Evolutionary conservation across 2,113 vertebrate species (phyloP).

Genomic region (Salminus brasiliensis): DNA sequence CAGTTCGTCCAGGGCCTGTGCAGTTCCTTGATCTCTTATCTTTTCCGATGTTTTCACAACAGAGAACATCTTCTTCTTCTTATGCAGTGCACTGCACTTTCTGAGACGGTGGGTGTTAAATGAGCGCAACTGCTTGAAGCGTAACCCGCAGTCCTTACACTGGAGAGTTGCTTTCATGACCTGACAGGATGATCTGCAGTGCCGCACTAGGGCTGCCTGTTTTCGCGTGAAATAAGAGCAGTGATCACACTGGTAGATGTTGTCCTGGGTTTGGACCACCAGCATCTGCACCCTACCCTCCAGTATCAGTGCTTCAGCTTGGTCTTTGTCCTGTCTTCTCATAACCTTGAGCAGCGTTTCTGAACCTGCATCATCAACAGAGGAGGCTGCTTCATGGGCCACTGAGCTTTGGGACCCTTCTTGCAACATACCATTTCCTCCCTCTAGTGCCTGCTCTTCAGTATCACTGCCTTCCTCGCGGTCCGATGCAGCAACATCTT

Average conservation of each 20-base stretch:
- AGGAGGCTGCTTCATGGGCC: not conserved
- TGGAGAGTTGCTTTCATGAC: constrained; percentile 69
- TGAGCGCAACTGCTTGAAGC: constrained; percentile 88
- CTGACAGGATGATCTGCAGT: constrained; percentile 78
- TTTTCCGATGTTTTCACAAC: constrained; percentile 10
- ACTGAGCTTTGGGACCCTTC: constrained; percentile 1
- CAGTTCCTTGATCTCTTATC: not conserved
- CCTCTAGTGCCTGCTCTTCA: constrained; percentile 16
- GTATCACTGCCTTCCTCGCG: constrained; percentile 50
- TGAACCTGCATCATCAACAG: constrained; percentile 45
- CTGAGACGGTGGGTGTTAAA: constrained; percentile 84
- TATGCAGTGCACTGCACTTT: constrained; percentile 79
- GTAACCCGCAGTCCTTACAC: constrained; percentile 81
- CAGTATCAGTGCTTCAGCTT: constrained; percentile 85
- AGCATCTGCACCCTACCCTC: constrained; percentile 94
- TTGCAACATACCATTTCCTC: not conserved
- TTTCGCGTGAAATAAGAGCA: constrained; percentile 84
- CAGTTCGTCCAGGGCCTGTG: not conserved
- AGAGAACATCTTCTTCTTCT: constrained; percentile 65
- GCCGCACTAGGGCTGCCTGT: constrained; percentile 78
- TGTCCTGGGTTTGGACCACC: constrained; percentile 79
- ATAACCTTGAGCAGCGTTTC: constrained; percentile 79
- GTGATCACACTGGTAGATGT: constrained; percentile 78
- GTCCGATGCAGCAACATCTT: constrained; percentile 31
- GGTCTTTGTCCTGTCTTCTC: constrained; percentile 88